A percentile compares a stretch with the other conserved stretches of the same genome.
Conservation (phyloP, 2,113 vertebrate genomes). For the Corythaixoides concolor region DNA sequence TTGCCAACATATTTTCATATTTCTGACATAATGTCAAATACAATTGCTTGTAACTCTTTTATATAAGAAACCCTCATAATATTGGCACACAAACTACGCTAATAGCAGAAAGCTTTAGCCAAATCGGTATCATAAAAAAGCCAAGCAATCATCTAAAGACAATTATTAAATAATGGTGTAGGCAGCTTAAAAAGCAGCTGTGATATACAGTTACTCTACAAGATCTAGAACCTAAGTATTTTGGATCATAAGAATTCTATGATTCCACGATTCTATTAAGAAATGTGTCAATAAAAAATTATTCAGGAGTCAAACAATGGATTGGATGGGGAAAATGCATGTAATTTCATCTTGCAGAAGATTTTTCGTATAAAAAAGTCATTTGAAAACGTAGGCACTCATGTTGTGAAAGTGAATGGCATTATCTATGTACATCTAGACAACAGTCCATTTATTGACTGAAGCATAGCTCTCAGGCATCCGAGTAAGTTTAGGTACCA, state of each 20-base stretch:
- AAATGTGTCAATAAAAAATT: neutral
- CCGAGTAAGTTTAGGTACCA: neutral
- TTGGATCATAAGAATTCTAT: too few species aligned
- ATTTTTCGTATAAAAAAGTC: neutral
- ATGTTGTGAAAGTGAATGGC: neutral
- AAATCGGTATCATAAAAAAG: neutral
- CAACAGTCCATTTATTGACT: neutral
- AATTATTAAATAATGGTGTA: neutral
- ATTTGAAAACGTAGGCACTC: neutral
- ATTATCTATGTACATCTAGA: rapidly evolving
- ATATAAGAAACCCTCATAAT: neutral
- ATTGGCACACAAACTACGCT: neutral
- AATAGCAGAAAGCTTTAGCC: neutral
- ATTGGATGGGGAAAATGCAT: neutral
- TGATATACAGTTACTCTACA: neutral
- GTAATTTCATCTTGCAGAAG: neutral
- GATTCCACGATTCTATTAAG: neutral
- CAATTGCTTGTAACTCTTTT: neutral
- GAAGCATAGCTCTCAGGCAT: neutral
- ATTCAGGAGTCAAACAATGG: neutral
- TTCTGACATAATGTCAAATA: neutral
- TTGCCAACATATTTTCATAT: neutral
- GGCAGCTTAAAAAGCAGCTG: neutral
- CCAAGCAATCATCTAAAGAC: neutral
- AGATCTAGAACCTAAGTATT: neutral